Percentiles rank a stretch among this genome's conserved stretches.
Evolutionary conservation across 2,113 vertebrate species (phyloP).

Genomic region (Pygoscelis antarcticus): DNA sequence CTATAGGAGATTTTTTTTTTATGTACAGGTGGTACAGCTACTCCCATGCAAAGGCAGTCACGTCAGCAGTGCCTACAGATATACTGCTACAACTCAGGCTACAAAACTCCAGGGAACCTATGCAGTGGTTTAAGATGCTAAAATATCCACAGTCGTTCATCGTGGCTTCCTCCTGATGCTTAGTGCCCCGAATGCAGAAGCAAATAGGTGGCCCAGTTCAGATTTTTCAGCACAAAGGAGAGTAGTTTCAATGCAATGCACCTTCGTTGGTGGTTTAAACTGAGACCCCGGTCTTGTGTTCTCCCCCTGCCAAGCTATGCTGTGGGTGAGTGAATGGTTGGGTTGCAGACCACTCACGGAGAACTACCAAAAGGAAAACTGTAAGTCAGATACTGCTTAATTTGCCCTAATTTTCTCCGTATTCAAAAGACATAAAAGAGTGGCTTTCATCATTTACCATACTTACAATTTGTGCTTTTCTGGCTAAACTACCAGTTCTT

Average conservation of each 20-base stretch:
- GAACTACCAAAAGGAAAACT: not conserved
- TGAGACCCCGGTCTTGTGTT: rapidly evolving
- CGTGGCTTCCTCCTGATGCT: rapidly evolving
- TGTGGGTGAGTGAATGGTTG: rapidly evolving
- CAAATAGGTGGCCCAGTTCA: not conserved
- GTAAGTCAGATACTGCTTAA: not conserved
- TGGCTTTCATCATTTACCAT: not conserved
- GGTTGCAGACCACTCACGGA: not conserved
- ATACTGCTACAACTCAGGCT: not conserved
- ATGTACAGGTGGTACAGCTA: rapidly evolving
- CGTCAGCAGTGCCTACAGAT: not conserved
- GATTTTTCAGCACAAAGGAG: not conserved
- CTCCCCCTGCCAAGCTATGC: not conserved
- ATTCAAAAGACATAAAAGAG: not conserved
- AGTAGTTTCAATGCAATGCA: not conserved
- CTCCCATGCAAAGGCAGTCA: not conserved
- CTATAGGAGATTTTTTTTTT: not conserved
- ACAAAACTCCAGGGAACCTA: not conserved
- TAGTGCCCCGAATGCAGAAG: not conserved
- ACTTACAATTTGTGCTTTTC: not conserved
- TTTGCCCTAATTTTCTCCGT: rapidly evolving
- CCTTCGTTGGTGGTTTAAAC: not conserved
- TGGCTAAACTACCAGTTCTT: not conserved
- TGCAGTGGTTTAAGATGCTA: not conserved
- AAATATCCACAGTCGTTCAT: not conserved